Base-by-base conservation (phyloP, 1,140 invertebrate genomes). In the Aphelenchoides avenae region DNA sequence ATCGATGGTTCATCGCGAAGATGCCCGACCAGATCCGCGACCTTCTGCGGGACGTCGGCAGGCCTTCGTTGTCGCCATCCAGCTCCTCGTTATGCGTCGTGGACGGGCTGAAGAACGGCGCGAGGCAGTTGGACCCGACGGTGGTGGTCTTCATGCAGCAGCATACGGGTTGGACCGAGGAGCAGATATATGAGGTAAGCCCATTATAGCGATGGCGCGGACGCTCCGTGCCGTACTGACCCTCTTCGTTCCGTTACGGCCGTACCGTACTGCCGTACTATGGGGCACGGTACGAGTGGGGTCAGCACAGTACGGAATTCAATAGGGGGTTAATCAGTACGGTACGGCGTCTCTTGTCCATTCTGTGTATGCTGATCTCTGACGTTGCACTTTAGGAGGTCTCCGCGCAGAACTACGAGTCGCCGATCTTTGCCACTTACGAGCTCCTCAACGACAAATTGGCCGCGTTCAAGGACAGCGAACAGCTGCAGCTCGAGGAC, bases 131-230 rank as follows among this genome's bases (percentile, higher is more conserved):
- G 44, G 70, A 70, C 31, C 71, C 70, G 0, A 73, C 64, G 34
- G 61, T 63, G n/a, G 24, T 63, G 29, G 42, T 72, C 24, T 71
- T 73, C 42, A 74, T 71, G 71, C 70, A 75, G 41, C 73, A 75
- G 26, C 71, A 71, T 57, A 77, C 70, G 5, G 73, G 72, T 26
- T 74, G 74, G 74, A 59, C 61, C 5, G 71, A 77, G 42, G 71
- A 74, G 22, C 61, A 74, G 49, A 77, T 74, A 47, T 43, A 46
- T 36, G 71, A 72, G 54, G 68, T 72, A 33, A 0, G 22, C 47
- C 22, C 27, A 6, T 46, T n/a, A 18, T 43, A 3, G 15, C n/a
- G n/a, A n/a, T n/a, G n/a, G n/a, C n/a, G n/a, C n/a, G n/a, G n/a
- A n/a, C n/a, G n/a, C n/a, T n/a, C n/a, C n/a, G n/a, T n/a, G n/a